Evolutionary conservation across 1,140 invertebrate genomes (phyloP).

Genomic region (Aphelenchoides besseyi): DNA sequence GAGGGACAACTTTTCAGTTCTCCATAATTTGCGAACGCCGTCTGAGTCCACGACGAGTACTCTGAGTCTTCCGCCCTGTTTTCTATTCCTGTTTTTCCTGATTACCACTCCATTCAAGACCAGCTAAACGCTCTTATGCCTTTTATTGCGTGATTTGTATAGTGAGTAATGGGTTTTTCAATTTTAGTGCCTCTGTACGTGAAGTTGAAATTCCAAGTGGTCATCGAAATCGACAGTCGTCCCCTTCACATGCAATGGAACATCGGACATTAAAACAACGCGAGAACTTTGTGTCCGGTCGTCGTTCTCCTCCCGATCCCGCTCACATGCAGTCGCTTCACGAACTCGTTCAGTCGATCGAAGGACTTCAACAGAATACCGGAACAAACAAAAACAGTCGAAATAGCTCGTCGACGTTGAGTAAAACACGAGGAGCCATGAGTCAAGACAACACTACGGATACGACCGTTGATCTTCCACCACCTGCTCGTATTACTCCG

Average conservation of each 20-base stretch:
- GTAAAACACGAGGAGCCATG: background rate
- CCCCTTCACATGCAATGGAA: slow-evolving; percentile 26
- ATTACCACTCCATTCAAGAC: background rate
- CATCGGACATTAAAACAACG: slow-evolving; percentile 32
- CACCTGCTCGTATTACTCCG: slow-evolving; percentile 33
- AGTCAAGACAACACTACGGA: background rate
- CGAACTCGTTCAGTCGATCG: slow-evolving; percentile 26
- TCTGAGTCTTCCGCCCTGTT: background rate
- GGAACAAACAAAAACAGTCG: background rate
- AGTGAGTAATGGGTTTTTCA: background rate
- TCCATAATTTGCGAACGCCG: no score
- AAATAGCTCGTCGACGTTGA: background rate
- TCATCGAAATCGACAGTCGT: slow-evolving; percentile 4
- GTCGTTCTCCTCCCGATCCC: background rate
- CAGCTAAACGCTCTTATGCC: background rate
- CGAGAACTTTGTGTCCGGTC: slow-evolving; percentile 16
- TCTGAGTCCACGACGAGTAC: no score
- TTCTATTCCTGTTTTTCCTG: background rate
- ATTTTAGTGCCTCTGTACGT: slow-evolving; percentile 30
- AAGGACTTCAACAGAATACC: slow-evolving; percentile 5
- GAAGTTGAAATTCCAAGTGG: slow-evolving; percentile 13
- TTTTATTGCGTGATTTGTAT: no score
- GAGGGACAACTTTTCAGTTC: no score
- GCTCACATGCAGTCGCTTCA: slow-evolving; percentile 26
- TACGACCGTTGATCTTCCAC: slow-evolving; percentile 23